phyloP scores from a whole-genome alignment of 2,797 vertebrate genomes.

The Tiaroga cobitis region DNA sequence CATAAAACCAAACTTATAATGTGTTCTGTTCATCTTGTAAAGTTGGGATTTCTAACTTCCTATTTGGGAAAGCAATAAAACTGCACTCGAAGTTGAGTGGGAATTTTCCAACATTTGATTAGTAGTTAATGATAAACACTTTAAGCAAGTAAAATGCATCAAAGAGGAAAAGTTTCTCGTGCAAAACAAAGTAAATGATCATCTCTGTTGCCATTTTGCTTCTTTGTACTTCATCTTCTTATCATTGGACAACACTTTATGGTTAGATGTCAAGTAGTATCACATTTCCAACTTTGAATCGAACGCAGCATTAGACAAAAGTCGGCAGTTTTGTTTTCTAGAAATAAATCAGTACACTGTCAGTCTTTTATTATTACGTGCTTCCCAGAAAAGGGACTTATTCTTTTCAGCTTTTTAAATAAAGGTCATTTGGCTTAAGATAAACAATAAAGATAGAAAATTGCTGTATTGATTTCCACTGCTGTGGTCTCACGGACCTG shows the following conservation, averaged over 20 bases:
- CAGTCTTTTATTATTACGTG: neutral
- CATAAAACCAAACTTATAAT: neutral
- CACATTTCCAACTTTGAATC: neutral
- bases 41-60: neutral
- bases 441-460: conserved; percentile 11
- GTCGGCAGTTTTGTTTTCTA: conserved; percentile 3
- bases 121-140: neutral
- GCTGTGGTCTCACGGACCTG: neutral
- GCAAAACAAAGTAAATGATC: neutral
- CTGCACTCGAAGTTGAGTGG: neutral
- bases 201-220: neutral
- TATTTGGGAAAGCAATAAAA: conserved; percentile 8
- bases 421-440: conserved; percentile 16
- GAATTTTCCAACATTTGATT: neutral
- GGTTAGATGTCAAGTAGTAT: neutral
- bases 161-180: neutral
- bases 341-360: neutral
- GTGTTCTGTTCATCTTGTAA: neutral
- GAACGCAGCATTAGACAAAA: neutral
- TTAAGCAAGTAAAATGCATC: neutral
- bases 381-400: conserved; percentile 17
- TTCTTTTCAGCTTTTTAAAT: neutral
- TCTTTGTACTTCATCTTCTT: neutral
- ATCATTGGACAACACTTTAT: neutral
- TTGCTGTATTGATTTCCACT: conserved; percentile 20